These are phyloP conservation scores for Arctocebus calabarensis DNA, from an alignment of 2,797 vertebrate genomes.

Conservation along the genomic window DNA sequence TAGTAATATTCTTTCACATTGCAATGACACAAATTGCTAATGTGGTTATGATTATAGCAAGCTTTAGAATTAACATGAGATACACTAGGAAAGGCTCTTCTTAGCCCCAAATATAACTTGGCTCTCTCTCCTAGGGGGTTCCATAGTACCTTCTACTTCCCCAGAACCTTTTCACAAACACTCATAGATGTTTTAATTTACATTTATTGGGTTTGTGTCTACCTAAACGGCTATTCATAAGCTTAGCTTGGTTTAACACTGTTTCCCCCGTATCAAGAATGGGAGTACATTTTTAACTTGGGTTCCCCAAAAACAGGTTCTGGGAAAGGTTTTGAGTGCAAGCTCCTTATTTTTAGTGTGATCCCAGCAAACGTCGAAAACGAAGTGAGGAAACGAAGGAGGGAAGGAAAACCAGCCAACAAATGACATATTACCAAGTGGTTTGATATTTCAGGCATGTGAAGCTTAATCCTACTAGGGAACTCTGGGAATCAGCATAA, in stretches of 20 bases:
- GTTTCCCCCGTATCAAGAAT: neutral
- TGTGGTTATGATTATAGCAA: slow-evolving; percentile 13
- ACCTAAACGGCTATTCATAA: neutral
- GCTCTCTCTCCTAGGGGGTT: neutral
- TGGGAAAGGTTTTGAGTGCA: neutral
- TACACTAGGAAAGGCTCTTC: neutral
- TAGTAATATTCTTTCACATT: slow-evolving; percentile 43
- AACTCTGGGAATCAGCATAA: neutral
- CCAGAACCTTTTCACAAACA: neutral
- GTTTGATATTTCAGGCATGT: neutral
- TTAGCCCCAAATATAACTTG: neutral
- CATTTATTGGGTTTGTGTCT: neutral
- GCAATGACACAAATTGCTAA: neutral
- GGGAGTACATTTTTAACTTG: neutral
- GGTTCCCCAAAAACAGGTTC: neutral
- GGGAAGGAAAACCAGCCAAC: neutral
- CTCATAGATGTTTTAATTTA: neutral
- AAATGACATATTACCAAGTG: neutral
- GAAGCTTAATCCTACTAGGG: neutral
- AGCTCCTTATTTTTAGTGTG: neutral
- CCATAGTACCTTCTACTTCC: neutral
- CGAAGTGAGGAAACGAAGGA: neutral
- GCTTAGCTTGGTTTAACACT: neutral
- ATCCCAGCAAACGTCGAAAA: neutral
- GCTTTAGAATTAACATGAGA: slow-evolving; percentile 29